phyloP scores from a whole-genome alignment of 2,888 invertebrate species.

The Eustalomyia histrio region DNA sequence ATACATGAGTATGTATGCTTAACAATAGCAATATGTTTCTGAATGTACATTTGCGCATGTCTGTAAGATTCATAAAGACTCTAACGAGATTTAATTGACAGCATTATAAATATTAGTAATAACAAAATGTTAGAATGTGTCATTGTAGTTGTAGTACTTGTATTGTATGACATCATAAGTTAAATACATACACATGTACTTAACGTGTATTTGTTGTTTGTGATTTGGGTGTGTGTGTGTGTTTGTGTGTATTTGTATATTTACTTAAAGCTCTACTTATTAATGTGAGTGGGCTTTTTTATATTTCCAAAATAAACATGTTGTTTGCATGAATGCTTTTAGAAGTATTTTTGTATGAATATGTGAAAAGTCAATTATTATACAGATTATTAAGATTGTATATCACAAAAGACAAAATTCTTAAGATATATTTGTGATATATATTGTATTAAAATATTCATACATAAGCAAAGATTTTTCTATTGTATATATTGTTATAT shows the following conservation, averaged over 20 bases:
- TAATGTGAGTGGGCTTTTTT: not conserved
- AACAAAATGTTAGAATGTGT: slow-evolving; percentile 57
- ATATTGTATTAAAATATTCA: too few species aligned
- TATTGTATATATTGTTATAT: not conserved
- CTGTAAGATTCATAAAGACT: slow-evolving; percentile 45
- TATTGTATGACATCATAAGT: slow-evolving; percentile 26
- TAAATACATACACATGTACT: slow-evolving; percentile 11
- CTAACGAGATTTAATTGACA: slow-evolving; percentile 78
- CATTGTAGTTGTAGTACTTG: slow-evolving; percentile 33
- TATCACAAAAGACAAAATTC: slow-evolving; percentile 38
- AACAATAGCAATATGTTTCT: too few species aligned
- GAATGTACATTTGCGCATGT: too few species aligned
- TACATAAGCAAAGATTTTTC: not conserved
- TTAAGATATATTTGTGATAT: slow-evolving; percentile 15
- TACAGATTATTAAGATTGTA: slow-evolving; percentile 47
- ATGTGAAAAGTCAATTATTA: slow-evolving; percentile 45
- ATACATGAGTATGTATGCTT: not conserved
- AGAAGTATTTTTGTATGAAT: not conserved
- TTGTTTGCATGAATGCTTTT: slow-evolving; percentile 1
- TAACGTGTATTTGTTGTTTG: slow-evolving; percentile 6
- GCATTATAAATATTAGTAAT: slow-evolving; percentile 78
- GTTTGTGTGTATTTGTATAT: not conserved
- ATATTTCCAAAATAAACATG: not conserved
- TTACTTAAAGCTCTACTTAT: not conserved
- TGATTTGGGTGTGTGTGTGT: not conserved